Evolutionary conservation across 2,888 invertebrate genomes (phyloP), one percentile per base, ranked within the genome.

Genomic region (Habroteleia sp.): DNA sequence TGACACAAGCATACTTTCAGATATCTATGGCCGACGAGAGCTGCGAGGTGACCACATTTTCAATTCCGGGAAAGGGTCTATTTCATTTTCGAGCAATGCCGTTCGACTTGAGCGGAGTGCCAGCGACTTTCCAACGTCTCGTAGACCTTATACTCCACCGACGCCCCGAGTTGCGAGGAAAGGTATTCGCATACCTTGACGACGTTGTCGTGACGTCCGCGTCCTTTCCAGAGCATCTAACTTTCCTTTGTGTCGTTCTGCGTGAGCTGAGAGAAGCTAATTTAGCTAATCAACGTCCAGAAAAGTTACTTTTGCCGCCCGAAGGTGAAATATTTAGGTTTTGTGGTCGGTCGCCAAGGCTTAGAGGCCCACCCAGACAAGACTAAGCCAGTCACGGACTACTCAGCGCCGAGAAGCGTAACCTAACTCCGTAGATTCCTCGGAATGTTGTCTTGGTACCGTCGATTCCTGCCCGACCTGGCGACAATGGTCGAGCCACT

Each of bases 1-100:
- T 78, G 6, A 79, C 68, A 3, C 65, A 77, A 5, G 78, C 77
- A 0, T 79, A 77, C 8, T 72, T 77, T 7, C 77, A 80, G 27
- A 63, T 80, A 1, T 76, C 73, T 0, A 54, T 80, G 29, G 16
- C 65, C 0, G 4, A 10, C 2, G 17, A 37, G 0, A 73, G 77
- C 31, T 39, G 44, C 1, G 56, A 74, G 10, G 56, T 66, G 27
- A 78, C 79, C 0, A 74, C 76, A n/a, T 0, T 79, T 79, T 10
- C 56, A 0, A 72, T 74, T 0, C 74, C 77, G 14, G 75, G 76
- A 0, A 72, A 63, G 16, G 75, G 78, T 0, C 29, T 75, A 2
- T 41, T 41, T 11, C 41, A 41, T 6, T 41, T 41, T 6, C 23
- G 41, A 2, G 3, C 33, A 0, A 11, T 33, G 11, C 13, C 33